Conservation (phyloP, 2,797 vertebrate genomes). For the Emydoidea blandingii region DNA sequence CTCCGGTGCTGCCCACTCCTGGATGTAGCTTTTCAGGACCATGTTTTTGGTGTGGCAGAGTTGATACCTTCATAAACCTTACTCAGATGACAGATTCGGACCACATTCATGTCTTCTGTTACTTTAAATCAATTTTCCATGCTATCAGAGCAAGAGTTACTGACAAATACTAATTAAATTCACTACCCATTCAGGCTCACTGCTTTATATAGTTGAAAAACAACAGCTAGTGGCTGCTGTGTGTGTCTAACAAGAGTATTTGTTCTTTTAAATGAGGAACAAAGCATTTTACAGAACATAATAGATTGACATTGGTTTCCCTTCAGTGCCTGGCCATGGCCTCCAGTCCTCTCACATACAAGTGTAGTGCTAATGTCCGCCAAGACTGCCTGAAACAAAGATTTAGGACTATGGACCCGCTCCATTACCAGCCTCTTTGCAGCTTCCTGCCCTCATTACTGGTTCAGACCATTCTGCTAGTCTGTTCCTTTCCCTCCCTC, state of each 20-base stretch:
- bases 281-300: not conserved
- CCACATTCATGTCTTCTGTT: not conserved
- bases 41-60: not conserved
- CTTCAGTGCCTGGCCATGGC: rapidly evolving
- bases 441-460: not conserved
- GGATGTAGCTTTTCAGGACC: not conserved
- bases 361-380: not conserved
- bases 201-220: not conserved
- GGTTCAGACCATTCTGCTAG: not conserved
- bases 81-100: not conserved
- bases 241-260: not conserved
- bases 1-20: not conserved
- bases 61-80: not conserved
- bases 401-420: not conserved
- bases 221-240: not conserved
- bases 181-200: not conserved
- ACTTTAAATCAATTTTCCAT: not conserved
- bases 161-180: not conserved
- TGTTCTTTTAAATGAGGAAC: not conserved
- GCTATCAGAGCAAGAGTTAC: not conserved
- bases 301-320: not conserved
- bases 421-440: not conserved
- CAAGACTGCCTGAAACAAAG: not conserved
- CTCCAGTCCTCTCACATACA: rapidly evolving
- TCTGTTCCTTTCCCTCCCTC: not conserved